phyloP scores from a whole-genome alignment of 2,113 vertebrate species.

The Sinocyclocheilus maitianheensis region DNA sequence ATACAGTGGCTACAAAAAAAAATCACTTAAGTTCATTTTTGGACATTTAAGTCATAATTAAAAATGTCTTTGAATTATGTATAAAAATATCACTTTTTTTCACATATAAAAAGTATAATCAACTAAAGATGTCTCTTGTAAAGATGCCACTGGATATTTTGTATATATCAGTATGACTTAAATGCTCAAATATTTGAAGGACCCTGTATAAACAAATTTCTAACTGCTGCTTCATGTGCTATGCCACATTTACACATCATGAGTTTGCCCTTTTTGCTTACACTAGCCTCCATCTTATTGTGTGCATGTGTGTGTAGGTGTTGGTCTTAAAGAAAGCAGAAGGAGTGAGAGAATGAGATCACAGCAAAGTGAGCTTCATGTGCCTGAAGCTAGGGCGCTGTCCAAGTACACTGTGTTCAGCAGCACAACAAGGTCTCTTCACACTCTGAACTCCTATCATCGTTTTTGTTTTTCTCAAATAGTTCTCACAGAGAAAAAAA shows the following conservation, averaged over 20 bases:
- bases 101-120: too few relatives aligned
- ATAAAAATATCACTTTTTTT: background rate
- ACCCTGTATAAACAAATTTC: background rate
- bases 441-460: constrained; percentile 3
- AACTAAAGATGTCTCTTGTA: too few relatives aligned
- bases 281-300: background rate
- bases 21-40: too few relatives aligned
- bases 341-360: constrained; percentile 20
- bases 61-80: background rate
- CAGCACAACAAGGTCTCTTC: constrained; percentile 21
- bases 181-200: too few relatives aligned
- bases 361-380: background rate
- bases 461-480: background rate
- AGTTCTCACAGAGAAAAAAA: background rate
- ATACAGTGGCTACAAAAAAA: too few relatives aligned
- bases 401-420: constrained; percentile 22
- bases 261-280: background rate
- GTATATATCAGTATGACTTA: too few relatives aligned
- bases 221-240: background rate
- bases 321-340: constrained; percentile 26
- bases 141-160: too few relatives aligned
- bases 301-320: constrained; percentile 19
- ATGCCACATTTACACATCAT: background rate
- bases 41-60: background rate
- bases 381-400: background rate